Conservation (phyloP, 1,140 invertebrate genomes). For the Drosophila nigromelanica region DNA sequence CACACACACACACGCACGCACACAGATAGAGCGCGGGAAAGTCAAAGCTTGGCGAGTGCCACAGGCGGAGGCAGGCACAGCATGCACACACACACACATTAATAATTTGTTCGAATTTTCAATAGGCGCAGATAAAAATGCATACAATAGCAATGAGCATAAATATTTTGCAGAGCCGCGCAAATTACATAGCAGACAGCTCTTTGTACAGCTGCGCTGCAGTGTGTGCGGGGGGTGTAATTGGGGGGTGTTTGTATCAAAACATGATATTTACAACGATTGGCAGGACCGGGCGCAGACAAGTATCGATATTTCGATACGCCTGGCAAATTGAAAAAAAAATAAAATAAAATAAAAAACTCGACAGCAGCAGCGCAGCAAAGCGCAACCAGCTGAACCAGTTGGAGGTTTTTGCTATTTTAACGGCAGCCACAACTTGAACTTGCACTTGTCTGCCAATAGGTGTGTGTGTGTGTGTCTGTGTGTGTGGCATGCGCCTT, state of each 20-base stretch:
- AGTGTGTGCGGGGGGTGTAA: too few relatives aligned
- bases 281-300: constrained; percentile 14
- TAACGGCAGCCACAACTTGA: constrained; percentile 34
- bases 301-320: constrained; percentile 36
- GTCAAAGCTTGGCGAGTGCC: constrained; percentile 39
- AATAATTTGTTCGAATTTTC: constrained; percentile 80
- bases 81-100: constrained; percentile 44
- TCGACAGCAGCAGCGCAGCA: background rate
- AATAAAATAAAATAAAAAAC: too few relatives aligned
- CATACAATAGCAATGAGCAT: constrained; percentile 77
- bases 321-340: constrained; percentile 26
- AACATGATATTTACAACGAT: constrained; percentile 42
- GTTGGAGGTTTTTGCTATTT: constrained; percentile 26
- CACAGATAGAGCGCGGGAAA: constrained; percentile 54
- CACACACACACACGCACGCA: constrained; percentile 44
- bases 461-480: constrained; percentile 11
- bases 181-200: constrained; percentile 70
- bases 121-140: constrained; percentile 49
- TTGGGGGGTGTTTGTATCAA: constrained; percentile 5
- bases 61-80: constrained; percentile 3
- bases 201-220: constrained; percentile 24
- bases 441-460: constrained; percentile 39
- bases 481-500: constrained; percentile 8
- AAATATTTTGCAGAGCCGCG: constrained; percentile 66
- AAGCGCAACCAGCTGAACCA: constrained; percentile 50